phyloP scores from a whole-genome alignment of 2,113 vertebrate species.

The Acanthisitta chloris region DNA sequence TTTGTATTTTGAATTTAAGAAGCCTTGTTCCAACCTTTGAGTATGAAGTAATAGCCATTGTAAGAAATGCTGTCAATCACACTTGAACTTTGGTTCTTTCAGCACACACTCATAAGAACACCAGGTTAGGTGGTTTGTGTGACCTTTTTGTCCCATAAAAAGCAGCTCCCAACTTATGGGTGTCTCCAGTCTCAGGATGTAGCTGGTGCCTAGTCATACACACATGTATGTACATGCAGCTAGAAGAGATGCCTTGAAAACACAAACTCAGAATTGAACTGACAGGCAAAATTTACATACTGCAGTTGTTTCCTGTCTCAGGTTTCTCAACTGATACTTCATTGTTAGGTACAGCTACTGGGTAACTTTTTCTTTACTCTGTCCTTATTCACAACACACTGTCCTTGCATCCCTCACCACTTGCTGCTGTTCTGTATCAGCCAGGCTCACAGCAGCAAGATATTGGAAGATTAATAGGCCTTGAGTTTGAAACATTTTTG shows the following conservation, averaged over 20 bases:
- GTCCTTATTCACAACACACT: background rate
- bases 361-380: background rate
- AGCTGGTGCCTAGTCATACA: background rate
- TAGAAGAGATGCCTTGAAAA: background rate
- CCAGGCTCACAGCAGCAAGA: background rate
- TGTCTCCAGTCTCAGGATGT: background rate
- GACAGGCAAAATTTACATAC: background rate
- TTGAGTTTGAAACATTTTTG: background rate
- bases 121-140: background rate
- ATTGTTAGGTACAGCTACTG: background rate
- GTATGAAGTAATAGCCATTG: background rate
- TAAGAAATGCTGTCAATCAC: background rate
- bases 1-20: background rate
- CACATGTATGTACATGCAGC: background rate
- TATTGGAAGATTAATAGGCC: background rate
- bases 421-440: background rate
- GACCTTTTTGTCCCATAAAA: background rate
- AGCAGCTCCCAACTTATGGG: background rate
- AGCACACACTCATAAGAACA: background rate
- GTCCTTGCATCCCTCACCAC: background rate
- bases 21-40: background rate
- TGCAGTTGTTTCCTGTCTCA: background rate
- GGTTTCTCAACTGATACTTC: background rate
- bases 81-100: background rate
- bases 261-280: background rate